Percentiles rank a stretch among this genome's conserved stretches.
Evolutionary conservation across 2,113 vertebrate species (phyloP).

Genomic region (Sitta europaea): DNA sequence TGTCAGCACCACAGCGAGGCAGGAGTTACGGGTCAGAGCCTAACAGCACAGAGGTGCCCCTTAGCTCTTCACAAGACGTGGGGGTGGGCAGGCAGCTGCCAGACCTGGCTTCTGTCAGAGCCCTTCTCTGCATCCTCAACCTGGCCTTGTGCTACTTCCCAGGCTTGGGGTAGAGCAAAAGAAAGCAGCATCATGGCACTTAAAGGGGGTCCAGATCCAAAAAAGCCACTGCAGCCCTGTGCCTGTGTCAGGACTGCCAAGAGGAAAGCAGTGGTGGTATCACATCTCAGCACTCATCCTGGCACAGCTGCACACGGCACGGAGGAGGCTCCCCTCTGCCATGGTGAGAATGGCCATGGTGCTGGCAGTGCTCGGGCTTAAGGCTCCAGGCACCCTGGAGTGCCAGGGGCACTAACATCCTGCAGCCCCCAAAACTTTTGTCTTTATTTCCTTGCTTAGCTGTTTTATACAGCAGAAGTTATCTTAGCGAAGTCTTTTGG

Average conservation of each 20-base stretch:
- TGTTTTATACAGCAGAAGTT: conserved; percentile 38
- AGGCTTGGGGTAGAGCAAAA: fast-evolving
- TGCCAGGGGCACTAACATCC: background rate
- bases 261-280: background rate
- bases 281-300: fast-evolving
- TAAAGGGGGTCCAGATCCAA: background rate
- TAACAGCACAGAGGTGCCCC: conserved; percentile 9
- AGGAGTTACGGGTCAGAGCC: conserved; percentile 54
- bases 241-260: background rate
- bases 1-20: conserved; percentile 16
- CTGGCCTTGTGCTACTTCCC: background rate
- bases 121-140: background rate
- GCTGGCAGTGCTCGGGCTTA: background rate
- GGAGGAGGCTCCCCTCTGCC: background rate
- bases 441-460: conserved; percentile 18
- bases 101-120: background rate
- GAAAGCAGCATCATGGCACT: background rate
- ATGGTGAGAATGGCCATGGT: fast-evolving
- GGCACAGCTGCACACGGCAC: fast-evolving
- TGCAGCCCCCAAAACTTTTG: background rate
- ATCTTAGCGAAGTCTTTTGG: conserved; percentile 16
- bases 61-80: background rate
- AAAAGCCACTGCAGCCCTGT: background rate
- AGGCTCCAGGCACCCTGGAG: background rate
- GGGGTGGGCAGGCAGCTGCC: background rate